A percentile compares a stretch with the other conserved stretches of the same genome.
Evolutionary conservation across 2,888 invertebrate genomes (phyloP).

Genomic region (Cyaniris semiargus): DNA sequence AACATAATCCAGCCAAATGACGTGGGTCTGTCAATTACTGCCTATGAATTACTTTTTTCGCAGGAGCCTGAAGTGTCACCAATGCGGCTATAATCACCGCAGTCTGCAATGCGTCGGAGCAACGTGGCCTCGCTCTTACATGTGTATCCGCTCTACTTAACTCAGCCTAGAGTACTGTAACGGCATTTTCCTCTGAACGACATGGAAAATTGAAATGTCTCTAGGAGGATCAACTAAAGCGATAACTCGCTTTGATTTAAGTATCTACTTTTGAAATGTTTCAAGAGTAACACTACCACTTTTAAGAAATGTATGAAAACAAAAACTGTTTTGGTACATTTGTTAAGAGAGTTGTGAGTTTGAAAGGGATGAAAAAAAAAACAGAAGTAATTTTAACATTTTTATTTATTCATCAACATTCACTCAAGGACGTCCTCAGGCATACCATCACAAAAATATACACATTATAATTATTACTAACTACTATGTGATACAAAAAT

Average conservation of each 20-base stretch:
- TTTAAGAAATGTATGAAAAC: slow-evolving; percentile 6
- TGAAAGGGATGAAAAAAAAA: not conserved
- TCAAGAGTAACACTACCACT: not conserved
- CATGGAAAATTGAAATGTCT: slow-evolving; percentile 32
- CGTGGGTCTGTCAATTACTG: too few species aligned
- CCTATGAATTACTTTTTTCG: too few species aligned
- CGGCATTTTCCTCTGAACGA: slow-evolving; percentile 35
- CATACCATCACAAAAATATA: slow-evolving; percentile 69
- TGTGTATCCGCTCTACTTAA: slow-evolving; percentile 62
- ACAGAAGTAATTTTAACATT: slow-evolving; percentile 46
- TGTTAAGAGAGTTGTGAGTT: not conserved
- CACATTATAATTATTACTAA: slow-evolving; percentile 64
- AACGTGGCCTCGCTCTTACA: slow-evolving; percentile 34
- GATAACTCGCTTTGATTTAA: not conserved
- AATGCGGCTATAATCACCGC: not conserved
- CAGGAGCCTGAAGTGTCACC: not conserved
- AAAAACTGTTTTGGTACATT: not conserved
- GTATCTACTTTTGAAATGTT: not conserved
- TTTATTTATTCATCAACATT: slow-evolving; percentile 71
- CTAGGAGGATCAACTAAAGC: not conserved
- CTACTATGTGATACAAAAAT: slow-evolving; percentile 71
- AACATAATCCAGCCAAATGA: too few species aligned
- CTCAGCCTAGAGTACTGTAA: slow-evolving; percentile 36
- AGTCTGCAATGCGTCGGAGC: not conserved
- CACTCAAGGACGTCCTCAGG: slow-evolving; percentile 80